These are phyloP conservation scores for Pseudomyrmex flavicornis DNA, from an alignment of 1,140 invertebrate genomes.

Conservation along the genomic window DNA sequence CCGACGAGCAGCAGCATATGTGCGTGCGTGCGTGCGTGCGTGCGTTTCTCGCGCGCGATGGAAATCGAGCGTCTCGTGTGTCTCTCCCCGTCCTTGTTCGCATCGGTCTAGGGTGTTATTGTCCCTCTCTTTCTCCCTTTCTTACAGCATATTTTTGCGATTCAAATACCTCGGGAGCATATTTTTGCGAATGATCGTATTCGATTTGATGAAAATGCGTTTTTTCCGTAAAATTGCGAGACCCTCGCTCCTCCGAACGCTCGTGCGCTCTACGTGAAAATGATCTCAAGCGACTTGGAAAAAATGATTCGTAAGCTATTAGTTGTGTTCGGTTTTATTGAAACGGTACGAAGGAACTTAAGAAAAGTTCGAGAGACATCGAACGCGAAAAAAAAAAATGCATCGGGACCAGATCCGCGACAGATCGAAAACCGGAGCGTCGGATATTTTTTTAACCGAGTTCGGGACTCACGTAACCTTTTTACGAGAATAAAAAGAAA, in stretches of 20 bases:
- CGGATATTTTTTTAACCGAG: constrained; percentile 6
- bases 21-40: background rate
- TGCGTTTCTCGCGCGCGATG: constrained; percentile 9
- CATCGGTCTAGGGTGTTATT: background rate
- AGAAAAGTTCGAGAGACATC: too few relatives aligned
- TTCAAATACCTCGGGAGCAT: background rate
- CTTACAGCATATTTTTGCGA: constrained; percentile 8
- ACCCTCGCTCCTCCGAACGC: background rate
- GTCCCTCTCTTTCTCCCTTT: constrained; percentile 10
- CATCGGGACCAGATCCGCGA: background rate
- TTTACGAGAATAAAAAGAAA: constrained; percentile 12
- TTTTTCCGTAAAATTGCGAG: background rate
- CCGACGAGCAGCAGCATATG: constrained; percentile 23
- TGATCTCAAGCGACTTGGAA: background rate
- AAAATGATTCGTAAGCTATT: too few relatives aligned
- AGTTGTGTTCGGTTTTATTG: too few relatives aligned
- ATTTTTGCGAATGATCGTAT: background rate
- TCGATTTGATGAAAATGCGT: background rate
- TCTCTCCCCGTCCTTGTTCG: background rate
- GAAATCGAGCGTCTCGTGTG: constrained; percentile 36
- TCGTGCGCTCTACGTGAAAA: background rate
- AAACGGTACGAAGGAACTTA: too few relatives aligned
- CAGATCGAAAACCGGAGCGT: background rate
- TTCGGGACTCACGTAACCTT: background rate
- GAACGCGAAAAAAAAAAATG: background rate